These are phyloP conservation scores for Mongoloraphidia duomilia DNA, from an alignment of 2,888 invertebrate genomes.

Conservation along the genomic window DNA sequence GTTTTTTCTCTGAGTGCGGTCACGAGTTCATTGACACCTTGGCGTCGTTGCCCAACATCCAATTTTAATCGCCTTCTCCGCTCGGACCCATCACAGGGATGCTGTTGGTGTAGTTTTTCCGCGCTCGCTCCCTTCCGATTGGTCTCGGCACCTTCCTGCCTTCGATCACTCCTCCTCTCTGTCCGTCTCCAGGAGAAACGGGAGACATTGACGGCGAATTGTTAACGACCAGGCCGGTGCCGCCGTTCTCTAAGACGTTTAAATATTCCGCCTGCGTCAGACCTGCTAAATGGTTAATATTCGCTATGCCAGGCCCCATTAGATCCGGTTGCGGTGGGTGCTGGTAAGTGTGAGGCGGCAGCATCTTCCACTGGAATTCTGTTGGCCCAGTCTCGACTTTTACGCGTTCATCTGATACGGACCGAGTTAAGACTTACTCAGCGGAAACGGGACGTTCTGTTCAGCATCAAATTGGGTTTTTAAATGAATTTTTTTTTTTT, in stretches of 20 bases:
- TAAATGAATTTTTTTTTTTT: too few relatives aligned
- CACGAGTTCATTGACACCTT: conserved; percentile 24
- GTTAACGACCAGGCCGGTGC: conserved; percentile 31
- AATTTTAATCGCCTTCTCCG: conserved; percentile 28
- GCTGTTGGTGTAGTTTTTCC: conserved; percentile 36
- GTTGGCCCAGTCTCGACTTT: too few relatives aligned
- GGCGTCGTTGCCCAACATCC: conserved; percentile 32
- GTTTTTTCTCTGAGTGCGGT: too few relatives aligned
- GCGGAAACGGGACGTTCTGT: too few relatives aligned
- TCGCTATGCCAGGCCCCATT: too few relatives aligned
- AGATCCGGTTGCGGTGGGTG: too few relatives aligned
- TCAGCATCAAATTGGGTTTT: too few relatives aligned
- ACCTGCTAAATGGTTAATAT: too few relatives aligned
- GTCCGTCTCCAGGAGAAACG: conserved; percentile 19
- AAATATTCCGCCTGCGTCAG: conserved; percentile 5
- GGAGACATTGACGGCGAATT: conserved; percentile 35
- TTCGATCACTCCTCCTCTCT: conserved; percentile 24
- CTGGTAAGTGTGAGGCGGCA: too few relatives aligned
- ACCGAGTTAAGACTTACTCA: too few relatives aligned
- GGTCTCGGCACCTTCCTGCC: conserved; percentile 51
- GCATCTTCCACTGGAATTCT: too few relatives aligned
- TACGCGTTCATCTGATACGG: too few relatives aligned
- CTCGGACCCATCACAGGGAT: conserved; percentile 21
- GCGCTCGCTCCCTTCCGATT: conserved; percentile 70
- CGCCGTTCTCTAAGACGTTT: conserved; percentile 29